phyloP scores from a whole-genome alignment of 2,888 invertebrate species.

The Caenorhabditis drosophilae region DNA sequence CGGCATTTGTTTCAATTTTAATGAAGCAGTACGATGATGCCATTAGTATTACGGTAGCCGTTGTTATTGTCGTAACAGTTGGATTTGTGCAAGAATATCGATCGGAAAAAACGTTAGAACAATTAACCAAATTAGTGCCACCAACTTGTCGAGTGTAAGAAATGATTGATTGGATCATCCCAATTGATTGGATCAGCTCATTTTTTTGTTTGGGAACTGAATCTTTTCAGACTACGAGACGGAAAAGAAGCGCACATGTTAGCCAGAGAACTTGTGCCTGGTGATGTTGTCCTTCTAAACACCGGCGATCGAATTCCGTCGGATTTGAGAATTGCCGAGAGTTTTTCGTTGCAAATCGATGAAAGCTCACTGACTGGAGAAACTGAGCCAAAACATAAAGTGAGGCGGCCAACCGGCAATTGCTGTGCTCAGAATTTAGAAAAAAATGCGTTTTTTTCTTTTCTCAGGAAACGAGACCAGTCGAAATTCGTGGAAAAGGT shows the following conservation, averaged over 20 bases:
- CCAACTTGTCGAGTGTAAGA: constrained; percentile 77
- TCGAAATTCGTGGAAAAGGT: constrained; percentile 7
- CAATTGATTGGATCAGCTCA: neutral
- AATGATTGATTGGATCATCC: neutral
- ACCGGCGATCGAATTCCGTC: constrained; percentile 92
- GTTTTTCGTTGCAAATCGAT: constrained; percentile 80
- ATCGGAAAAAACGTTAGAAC: constrained; percentile 95
- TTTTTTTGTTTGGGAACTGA: too few species aligned
- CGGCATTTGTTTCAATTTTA: constrained; percentile 87
- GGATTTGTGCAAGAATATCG: constrained; percentile 89
- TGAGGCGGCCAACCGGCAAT: too few species aligned
- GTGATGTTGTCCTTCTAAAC: constrained; percentile 88
- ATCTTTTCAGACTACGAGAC: constrained; percentile 62
- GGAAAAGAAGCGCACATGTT: constrained; percentile 74
- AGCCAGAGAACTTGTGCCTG: constrained; percentile 93
- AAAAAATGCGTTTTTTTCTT: too few species aligned
- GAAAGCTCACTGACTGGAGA: constrained; percentile 99
- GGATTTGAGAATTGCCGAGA: constrained; percentile 89
- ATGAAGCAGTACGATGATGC: constrained; percentile 99
- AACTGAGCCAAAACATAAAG: constrained; percentile 84
- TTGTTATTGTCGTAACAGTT: constrained; percentile 93
- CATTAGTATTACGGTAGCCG: constrained; percentile 90
- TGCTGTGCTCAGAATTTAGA: too few species aligned
- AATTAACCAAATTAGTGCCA: constrained; percentile 93
- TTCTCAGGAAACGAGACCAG: constrained; percentile 16